Evolutionary conservation across 2,113 vertebrate species (phyloP).

Genomic region (Microtus richardsoni): DNA sequence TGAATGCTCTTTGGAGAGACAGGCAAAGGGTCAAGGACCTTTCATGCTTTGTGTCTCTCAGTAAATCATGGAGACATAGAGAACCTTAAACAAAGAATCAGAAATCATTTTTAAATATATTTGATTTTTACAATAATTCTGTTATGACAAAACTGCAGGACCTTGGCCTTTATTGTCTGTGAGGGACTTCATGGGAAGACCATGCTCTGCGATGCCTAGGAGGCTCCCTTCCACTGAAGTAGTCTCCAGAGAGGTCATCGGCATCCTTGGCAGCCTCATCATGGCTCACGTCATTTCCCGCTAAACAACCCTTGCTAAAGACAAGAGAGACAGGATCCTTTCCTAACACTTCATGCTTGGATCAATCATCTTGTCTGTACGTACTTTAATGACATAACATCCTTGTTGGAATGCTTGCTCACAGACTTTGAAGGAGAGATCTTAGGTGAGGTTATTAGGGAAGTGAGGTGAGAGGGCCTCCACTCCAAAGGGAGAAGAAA

Average conservation of each 20-base stretch:
- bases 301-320: background rate
- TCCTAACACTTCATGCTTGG: background rate
- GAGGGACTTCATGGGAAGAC: background rate
- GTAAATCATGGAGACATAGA: fast-evolving
- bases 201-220: fast-evolving
- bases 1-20: background rate
- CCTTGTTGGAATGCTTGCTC: background rate
- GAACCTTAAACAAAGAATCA: background rate
- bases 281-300: background rate
- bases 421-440: background rate
- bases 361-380: background rate
- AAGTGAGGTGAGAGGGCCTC: background rate
- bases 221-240: fast-evolving
- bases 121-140: background rate
- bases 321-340: background rate
- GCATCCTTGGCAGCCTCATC: background rate
- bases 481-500: background rate
- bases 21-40: background rate
- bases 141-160: background rate
- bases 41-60: background rate
- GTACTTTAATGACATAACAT: background rate
- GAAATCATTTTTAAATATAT: background rate
- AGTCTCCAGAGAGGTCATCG: background rate
- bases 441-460: background rate
- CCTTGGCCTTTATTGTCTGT: background rate